phyloP scores from a whole-genome alignment of 2,113 vertebrate genomes.

The Crotalus tigris region DNA sequence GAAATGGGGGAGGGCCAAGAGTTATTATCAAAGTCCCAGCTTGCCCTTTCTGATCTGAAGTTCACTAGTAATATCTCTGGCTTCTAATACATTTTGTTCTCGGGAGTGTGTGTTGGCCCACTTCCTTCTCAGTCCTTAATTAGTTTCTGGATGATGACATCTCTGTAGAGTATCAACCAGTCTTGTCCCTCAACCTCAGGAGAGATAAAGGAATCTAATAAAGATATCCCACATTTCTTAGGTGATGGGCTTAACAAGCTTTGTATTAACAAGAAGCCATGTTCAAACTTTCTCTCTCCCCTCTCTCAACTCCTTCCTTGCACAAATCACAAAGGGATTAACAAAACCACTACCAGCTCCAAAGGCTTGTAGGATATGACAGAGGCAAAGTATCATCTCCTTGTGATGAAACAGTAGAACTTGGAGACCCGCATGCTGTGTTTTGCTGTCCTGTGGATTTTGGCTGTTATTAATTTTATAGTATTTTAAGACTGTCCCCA shows the following conservation, averaged over 20 bases:
- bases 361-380: constrained; percentile 18
- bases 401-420: fast-evolving
- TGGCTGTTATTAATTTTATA: neutral
- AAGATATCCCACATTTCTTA: constrained; percentile 71
- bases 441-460: neutral
- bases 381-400: neutral
- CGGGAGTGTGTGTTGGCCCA: constrained; percentile 61
- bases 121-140: constrained; percentile 75
- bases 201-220: constrained; percentile 78
- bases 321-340: constrained; percentile 31
- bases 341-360: neutral
- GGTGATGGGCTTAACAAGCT: constrained; percentile 77
- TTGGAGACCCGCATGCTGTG: neutral
- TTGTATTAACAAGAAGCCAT: constrained; percentile 65
- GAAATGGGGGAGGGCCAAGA: constrained; percentile 8
- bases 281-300: constrained; percentile 54
- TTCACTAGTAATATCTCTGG: constrained; percentile 71
- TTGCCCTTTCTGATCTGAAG: constrained; percentile 69
- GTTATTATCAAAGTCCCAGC: constrained; percentile 59
- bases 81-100: constrained; percentile 74
- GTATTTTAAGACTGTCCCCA: neutral
- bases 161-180: constrained; percentile 67
- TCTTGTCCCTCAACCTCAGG: constrained; percentile 63
- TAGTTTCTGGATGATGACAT: constrained; percentile 78
- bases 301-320: neutral